Conservation (phyloP, 1,140 invertebrate species). For the Nomia melanderi region DNA sequence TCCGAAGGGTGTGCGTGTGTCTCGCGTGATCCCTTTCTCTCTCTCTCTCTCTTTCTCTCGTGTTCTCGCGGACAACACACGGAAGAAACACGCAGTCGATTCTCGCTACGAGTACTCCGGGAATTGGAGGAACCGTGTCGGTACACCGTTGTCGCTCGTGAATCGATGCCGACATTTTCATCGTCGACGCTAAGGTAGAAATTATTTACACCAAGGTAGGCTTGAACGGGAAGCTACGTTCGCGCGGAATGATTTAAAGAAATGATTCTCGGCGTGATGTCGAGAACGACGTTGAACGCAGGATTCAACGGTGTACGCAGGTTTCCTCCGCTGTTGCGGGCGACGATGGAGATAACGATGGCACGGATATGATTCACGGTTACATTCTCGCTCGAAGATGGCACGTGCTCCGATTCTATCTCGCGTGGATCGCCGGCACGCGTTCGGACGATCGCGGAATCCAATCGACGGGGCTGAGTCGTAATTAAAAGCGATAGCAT, state of each 20-base stretch:
- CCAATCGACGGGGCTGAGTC: constrained; percentile 22
- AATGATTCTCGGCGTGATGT: too few species aligned
- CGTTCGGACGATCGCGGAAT: constrained; percentile 31
- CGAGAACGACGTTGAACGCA: too few species aligned
- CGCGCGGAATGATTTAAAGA: too few species aligned
- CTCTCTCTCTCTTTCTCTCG: constrained; percentile 7
- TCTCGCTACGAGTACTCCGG: too few species aligned
- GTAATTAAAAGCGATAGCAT: constrained; percentile 53
- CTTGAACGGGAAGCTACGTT: too few species aligned
- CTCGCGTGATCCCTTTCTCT: too few species aligned
- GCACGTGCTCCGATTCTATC: constrained; percentile 6
- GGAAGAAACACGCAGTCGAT: too few species aligned
- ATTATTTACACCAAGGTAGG: too few species aligned
- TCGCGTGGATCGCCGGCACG: constrained; percentile 1
- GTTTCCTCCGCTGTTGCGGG: background rate
- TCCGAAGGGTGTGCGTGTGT: constrained; percentile 23
- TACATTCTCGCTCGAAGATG: constrained; percentile 18
- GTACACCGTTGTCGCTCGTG: too few species aligned
- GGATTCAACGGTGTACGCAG: too few species aligned
- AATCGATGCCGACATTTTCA: too few species aligned
- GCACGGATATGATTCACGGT: constrained; percentile 31
- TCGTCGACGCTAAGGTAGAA: constrained; percentile 10
- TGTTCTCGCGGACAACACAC: background rate
- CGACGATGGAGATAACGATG: constrained; percentile 29
- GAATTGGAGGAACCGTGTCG: too few species aligned